phyloP scores from a whole-genome alignment of 1,140 invertebrate genomes.

The Wiebesia pumilae region DNA sequence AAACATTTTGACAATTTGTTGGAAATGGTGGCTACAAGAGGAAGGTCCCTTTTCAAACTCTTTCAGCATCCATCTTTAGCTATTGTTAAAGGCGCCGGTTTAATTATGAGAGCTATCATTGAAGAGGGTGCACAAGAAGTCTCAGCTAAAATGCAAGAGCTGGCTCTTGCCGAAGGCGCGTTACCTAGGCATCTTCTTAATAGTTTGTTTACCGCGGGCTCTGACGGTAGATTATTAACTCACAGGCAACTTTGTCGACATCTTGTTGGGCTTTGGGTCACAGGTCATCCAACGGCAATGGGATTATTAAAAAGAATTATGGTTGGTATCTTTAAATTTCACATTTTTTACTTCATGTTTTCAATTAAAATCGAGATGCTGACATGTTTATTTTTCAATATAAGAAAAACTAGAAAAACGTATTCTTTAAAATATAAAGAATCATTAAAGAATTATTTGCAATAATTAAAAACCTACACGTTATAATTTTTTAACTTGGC shows the following conservation, averaged over 20 bases:
- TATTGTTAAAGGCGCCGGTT: slow-evolving; percentile 97
- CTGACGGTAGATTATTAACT: slow-evolving; percentile 84
- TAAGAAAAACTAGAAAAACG: too few relatives aligned
- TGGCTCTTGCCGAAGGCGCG: slow-evolving; percentile 97
- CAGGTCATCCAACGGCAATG: slow-evolving; percentile 94
- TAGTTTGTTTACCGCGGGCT: slow-evolving; percentile 91
- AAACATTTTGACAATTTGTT: slow-evolving; percentile 96
- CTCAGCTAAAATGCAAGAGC: slow-evolving; percentile 94
- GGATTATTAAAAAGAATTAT: slow-evolving; percentile 91
- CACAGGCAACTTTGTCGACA: slow-evolving; percentile 95
- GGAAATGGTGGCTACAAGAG: slow-evolving; percentile 94
- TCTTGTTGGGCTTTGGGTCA: slow-evolving; percentile 98
- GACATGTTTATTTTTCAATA: too few relatives aligned
- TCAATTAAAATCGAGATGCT: too few relatives aligned
- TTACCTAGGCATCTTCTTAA: slow-evolving; percentile 94
- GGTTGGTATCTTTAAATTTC: slow-evolving; percentile 75
- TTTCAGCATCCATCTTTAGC: slow-evolving; percentile 98
- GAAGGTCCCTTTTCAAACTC: slow-evolving; percentile 92
- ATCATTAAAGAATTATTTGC: too few relatives aligned
- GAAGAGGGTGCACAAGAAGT: slow-evolving; percentile 96
- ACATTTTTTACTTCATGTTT: background rate
- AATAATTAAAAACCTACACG: too few relatives aligned
- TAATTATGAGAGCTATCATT: slow-evolving; percentile 97
- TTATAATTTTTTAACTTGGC: too few relatives aligned
- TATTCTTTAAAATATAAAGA: too few relatives aligned